Conservation (phyloP, 2,888 invertebrate genomes). For the Gonocerus acuteangulatus region DNA sequence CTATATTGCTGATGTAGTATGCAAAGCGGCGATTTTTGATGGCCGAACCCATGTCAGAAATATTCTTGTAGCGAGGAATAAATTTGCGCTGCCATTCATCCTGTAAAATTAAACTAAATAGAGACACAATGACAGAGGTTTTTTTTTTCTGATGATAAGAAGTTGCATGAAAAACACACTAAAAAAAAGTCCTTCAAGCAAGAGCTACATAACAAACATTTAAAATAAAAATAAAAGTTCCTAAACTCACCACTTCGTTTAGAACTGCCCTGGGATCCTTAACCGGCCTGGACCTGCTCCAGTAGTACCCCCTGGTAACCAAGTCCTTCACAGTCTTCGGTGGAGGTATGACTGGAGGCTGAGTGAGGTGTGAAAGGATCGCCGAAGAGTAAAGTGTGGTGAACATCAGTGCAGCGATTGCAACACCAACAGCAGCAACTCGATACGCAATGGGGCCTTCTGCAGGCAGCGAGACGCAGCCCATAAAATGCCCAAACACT, state of each 20-base stretch:
- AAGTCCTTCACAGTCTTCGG: neutral
- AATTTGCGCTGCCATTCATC: constrained; percentile 1
- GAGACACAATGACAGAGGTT: neutral
- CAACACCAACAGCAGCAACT: neutral
- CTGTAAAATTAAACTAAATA: neutral
- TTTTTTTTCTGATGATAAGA: too few species aligned
- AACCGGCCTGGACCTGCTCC: neutral
- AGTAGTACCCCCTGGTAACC: neutral
- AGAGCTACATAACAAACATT: neutral
- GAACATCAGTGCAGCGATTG: constrained; percentile 9
- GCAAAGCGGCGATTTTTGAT: neutral
- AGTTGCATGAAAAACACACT: too few species aligned
- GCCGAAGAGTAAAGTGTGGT: constrained; percentile 5
- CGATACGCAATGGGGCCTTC: neutral
- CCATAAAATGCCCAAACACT: constrained; percentile 5
- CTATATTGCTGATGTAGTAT: too few species aligned
- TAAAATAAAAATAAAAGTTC: neutral
- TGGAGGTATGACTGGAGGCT: neutral
- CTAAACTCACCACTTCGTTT: neutral
- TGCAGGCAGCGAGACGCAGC: neutral
- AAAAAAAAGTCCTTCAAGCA: neutral
- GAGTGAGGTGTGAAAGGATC: constrained; percentile 7
- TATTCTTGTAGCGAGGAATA: neutral
- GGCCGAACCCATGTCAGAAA: neutral
- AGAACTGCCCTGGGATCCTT: neutral